A percentile compares a stretch with the other conserved stretches of the same genome.
These are phyloP conservation scores for Uropetala carovei DNA, from an alignment of 2,888 invertebrate genomes.

Conservation along the genomic window DNA sequence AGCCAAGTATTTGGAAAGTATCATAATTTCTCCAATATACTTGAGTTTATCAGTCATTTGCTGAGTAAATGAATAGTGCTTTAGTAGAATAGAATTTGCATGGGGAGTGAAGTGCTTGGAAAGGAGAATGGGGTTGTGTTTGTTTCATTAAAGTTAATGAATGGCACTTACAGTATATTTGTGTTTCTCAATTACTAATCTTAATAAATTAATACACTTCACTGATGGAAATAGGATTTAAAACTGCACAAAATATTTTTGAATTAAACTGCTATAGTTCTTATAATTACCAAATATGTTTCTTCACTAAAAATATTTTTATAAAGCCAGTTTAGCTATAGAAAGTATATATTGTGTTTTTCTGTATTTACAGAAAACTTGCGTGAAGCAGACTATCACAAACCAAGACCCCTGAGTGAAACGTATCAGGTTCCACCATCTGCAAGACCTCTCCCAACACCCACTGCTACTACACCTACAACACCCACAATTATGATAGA, in stretches of 20 bases:
- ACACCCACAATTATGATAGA: conserved; percentile 67
- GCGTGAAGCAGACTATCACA: conserved; percentile 74
- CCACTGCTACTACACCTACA: conserved; percentile 69
- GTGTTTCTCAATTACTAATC: background rate
- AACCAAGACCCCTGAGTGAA: conserved; percentile 75
- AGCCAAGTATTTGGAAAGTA: background rate
- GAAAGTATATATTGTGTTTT: background rate
- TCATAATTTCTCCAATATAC: conserved; percentile 65
- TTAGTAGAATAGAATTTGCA: background rate
- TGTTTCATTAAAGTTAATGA: background rate
- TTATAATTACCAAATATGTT: background rate
- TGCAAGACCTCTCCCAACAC: conserved; percentile 74
- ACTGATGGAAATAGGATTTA: background rate
- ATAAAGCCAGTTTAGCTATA: background rate
- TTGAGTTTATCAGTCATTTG: conserved; percentile 69
- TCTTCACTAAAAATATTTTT: background rate
- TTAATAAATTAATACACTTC: background rate
- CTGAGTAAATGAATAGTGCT: background rate
- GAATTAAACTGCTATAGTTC: background rate
- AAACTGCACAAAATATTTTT: background rate
- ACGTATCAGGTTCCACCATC: conserved; percentile 77
- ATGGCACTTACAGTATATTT: background rate
- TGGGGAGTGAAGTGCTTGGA: background rate
- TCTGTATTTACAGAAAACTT: conserved; percentile 35
- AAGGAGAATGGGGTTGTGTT: background rate